Evolutionary conservation across 2,888 invertebrate species (phyloP).

Genomic region (Colletes collaris): DNA sequence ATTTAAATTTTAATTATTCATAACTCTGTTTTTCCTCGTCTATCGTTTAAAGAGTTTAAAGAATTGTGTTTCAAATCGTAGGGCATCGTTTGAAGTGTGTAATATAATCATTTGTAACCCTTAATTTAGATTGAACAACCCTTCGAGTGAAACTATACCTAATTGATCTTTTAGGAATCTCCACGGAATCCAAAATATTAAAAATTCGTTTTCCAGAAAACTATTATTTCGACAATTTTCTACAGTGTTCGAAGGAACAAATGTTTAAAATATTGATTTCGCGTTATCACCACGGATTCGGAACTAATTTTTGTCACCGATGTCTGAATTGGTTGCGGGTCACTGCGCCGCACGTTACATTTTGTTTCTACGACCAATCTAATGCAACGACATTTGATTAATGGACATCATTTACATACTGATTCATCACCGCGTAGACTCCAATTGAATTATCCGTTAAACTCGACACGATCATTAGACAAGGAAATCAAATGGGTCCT

Average conservation of each 20-base stretch:
- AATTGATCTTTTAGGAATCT: no score
- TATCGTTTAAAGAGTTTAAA: no score
- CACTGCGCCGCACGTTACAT: neutral
- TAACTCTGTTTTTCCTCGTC: no score
- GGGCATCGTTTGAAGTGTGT: no score
- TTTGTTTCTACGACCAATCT: slow-evolving; percentile 39
- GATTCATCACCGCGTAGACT: slow-evolving; percentile 29
- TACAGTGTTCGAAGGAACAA: neutral
- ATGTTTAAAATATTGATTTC: slow-evolving; percentile 1
- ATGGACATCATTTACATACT: slow-evolving; percentile 59
- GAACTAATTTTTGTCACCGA: slow-evolving; percentile 8
- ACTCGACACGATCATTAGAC: slow-evolving; percentile 30
- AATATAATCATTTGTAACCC: no score
- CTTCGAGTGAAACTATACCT: no score
- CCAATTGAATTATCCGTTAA: slow-evolving; percentile 51
- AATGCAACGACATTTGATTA: slow-evolving; percentile 55
- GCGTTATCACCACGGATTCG: neutral
- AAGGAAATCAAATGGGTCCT: slow-evolving; percentile 25
- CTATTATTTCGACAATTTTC: neutral
- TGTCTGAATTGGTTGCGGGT: slow-evolving; percentile 2
- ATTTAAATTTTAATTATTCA: no score
- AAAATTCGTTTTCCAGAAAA: no score
- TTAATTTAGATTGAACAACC: no score
- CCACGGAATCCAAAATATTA: no score
- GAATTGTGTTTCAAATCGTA: no score